A percentile compares a stretch with the other conserved stretches of the same genome.
These are phyloP conservation scores for Atta texana DNA, from an alignment of 1,140 invertebrate genomes.

Conservation along the genomic window DNA sequence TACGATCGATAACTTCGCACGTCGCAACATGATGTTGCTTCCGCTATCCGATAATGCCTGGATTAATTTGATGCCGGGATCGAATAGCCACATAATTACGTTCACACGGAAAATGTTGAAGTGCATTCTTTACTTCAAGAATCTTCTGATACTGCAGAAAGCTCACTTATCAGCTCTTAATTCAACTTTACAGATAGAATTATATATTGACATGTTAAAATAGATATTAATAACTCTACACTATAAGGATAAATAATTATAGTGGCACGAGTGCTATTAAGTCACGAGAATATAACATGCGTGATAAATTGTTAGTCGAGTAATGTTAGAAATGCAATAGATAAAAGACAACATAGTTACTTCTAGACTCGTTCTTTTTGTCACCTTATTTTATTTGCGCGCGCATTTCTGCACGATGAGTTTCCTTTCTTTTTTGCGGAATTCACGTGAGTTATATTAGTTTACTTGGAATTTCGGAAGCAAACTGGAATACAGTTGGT, in stretches of 20 bases:
- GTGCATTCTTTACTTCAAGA: background rate
- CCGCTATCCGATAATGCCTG: conserved; percentile 39
- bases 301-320: background rate
- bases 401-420: background rate
- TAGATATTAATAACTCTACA: too few species aligned
- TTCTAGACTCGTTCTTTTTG: background rate
- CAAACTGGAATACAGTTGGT: conserved; percentile 70
- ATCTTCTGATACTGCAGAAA: background rate
- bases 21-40: conserved; percentile 18
- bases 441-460: conserved; percentile 25
- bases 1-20: conserved; percentile 44
- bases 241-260: background rate
- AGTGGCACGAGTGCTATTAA: background rate
- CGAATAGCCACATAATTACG: conserved; percentile 28
- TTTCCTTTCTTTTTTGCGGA: background rate
- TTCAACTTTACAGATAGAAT: conserved; percentile 11
- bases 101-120: background rate
- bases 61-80: conserved; percentile 58
- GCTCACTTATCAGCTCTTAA: conserved; percentile 5
- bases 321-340: conserved; percentile 17
- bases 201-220: background rate
- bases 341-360: conserved; percentile 24
- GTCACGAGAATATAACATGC: background rate
- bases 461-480: conserved; percentile 72
- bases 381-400: conserved; percentile 16